Evolutionary conservation across 2,888 invertebrate genomes (phyloP), one percentile per base, ranked within the genome.

Genomic region (Cyclophora albipunctata): DNA sequence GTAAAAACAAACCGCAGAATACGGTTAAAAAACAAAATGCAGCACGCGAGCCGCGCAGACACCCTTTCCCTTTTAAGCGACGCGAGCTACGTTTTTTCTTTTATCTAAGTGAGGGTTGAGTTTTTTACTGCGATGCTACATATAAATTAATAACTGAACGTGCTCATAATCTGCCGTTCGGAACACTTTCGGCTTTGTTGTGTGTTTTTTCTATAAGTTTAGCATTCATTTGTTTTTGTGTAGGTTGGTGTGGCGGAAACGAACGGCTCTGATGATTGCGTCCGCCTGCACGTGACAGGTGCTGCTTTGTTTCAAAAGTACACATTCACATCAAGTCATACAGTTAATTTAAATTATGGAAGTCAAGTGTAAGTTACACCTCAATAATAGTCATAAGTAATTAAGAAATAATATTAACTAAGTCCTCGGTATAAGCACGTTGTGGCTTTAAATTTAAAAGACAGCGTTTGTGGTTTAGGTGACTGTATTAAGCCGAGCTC

Each of bases 111-210:
- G 76, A 80, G 82, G 87, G 87, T 87, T 81, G 79, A 70, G 74
- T 84, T 87, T 86, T 87, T 84, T 79, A 82, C 77, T 69, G 71
- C 77, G 80, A 82, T 78, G 76, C 78, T 73, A 78, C 84, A 80
- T 87, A 88, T 88, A 88, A 88, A 88, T 88, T 88, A 88, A 88
- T 87, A 88, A 87, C 83, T 77, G 86, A 85, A 86, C 78, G 86
- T 82, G 86, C 81, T 82, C 82, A 81, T 88, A 87, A 87, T 87
- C 87, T 85, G 81, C 81, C 74, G 81, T 71, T 72, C 64, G 76
- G 82, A 84, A 87, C 87, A 88, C 88, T 88, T 88, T 88, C 86
- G 81, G 73, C 86, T 84, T 85, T 86, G 82, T 83, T 80, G 69
- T 75, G 54, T 78, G 81, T 83, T 84, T 81, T 74, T 71, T 64